Evolutionary conservation across 2,888 invertebrate genomes (phyloP).

Genomic region (Tipula lateralis): DNA sequence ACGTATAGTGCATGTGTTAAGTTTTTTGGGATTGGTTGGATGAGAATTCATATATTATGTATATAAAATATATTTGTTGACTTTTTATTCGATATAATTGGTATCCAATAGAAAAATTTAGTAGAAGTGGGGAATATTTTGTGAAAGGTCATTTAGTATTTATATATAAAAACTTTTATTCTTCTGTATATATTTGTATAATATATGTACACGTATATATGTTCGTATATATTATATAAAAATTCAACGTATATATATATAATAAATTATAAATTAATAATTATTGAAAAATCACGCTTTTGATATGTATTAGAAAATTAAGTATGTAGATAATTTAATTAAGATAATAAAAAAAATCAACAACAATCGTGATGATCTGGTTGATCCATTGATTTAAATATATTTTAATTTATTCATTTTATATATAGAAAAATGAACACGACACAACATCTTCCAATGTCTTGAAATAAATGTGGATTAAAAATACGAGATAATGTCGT

Average conservation of each 20-base stretch:
- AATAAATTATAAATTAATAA: neutral
- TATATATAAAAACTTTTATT: neutral
- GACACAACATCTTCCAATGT: neutral
- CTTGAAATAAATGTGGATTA: neutral
- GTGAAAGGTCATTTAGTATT: conserved; percentile 5
- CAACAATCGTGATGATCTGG: conserved; percentile 11
- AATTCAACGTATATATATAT: neutral
- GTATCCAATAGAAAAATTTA: neutral
- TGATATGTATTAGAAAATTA: neutral
- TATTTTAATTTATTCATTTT: conserved; percentile 11
- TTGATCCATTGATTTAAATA: conserved; percentile 11
- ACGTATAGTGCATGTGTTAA: neutral
- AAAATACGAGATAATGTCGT: neutral
- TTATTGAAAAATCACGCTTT: neutral
- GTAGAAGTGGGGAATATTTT: neutral
- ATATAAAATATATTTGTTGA: neutral
- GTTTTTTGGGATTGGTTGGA: neutral
- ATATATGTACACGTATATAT: neutral
- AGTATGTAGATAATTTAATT: neutral
- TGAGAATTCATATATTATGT: neutral
- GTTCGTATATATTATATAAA: neutral
- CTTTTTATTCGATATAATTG: neutral
- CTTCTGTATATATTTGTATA: neutral
- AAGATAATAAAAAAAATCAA: neutral
- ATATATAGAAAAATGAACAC: neutral